A percentile compares a stretch with the other conserved stretches of the same genome.
Conservation (phyloP, 64 coral and sea anemone genomes). For the Cladopsammia gracilis region DNA sequence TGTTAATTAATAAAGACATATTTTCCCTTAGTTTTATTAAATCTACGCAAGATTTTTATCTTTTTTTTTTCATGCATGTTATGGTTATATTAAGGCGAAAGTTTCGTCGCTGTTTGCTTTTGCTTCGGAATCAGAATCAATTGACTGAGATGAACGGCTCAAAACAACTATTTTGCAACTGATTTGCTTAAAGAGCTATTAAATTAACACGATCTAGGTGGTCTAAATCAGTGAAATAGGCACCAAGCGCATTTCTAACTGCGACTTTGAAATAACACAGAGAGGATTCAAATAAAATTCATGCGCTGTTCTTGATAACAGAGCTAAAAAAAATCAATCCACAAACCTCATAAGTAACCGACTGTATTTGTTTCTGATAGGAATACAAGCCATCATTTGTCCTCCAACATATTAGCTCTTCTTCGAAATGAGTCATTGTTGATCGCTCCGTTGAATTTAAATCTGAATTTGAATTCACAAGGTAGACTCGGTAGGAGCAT, state of each 20-base stretch:
- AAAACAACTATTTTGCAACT: not conserved
- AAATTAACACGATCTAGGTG: not conserved
- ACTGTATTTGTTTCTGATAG: slow-evolving; percentile 1
- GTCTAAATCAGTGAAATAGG: not conserved
- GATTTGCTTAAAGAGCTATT: not conserved
- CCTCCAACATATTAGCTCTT: slow-evolving; percentile 28
- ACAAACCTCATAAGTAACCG: slow-evolving; percentile 33
- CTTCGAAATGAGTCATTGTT: slow-evolving; percentile 28
- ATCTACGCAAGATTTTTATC: not conserved
- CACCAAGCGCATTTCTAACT: not conserved
- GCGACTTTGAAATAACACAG: not conserved
- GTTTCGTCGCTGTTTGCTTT: not conserved
- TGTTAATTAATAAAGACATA: slow-evolving; percentile 21
- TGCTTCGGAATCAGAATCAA: not conserved
- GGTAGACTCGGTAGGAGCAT: not conserved
- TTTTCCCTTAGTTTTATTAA: slow-evolving; percentile 10
- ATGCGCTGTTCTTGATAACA: not conserved
- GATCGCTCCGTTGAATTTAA: not conserved
- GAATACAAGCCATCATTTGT: slow-evolving; percentile 6
- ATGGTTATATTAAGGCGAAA: not conserved
- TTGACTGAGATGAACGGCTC: not conserved
- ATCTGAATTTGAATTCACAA: not conserved
- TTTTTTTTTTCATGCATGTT: not conserved
- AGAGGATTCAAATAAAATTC: not conserved
- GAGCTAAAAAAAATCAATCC: not conserved